Evolutionary conservation across 2,797 vertebrate species (phyloP).

Genomic region (Bovichtus diacanthus): DNA sequence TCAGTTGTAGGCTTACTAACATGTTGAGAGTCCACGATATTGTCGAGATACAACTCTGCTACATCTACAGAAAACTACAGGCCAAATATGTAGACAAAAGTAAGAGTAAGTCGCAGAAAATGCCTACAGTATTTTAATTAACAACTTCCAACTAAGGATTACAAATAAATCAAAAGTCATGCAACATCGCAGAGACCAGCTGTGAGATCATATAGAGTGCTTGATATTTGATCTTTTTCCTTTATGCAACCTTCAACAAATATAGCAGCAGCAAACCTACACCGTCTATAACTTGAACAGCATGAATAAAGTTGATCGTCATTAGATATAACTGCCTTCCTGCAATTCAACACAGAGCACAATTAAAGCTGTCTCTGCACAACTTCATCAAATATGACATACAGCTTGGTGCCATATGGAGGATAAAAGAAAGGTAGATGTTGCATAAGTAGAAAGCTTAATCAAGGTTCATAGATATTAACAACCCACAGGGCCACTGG

Average conservation of each 20-base stretch:
- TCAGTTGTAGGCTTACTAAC: neutral
- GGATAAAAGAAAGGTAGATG: constrained; percentile 8
- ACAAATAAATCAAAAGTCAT: neutral
- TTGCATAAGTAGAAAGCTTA: constrained; percentile 33
- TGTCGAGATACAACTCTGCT: neutral
- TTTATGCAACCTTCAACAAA: constrained; percentile 3
- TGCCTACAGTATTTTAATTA: neutral
- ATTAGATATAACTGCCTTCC: constrained; percentile 4
- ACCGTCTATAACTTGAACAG: constrained; percentile 9
- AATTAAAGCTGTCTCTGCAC: constrained; percentile 28
- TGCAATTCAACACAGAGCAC: constrained; percentile 20
- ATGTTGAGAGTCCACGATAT: neutral
- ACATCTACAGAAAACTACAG: neutral
- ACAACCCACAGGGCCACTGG: neutral
- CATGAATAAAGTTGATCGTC: constrained; percentile 8
- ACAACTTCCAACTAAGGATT: neutral
- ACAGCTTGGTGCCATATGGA: constrained; percentile 46
- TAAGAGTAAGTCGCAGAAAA: neutral
- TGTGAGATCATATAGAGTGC: neutral
- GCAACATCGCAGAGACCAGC: neutral
- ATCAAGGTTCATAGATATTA: constrained; percentile 47
- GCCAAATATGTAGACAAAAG: neutral
- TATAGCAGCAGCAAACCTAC: constrained; percentile 1
- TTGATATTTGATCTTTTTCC: neutral
- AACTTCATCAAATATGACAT: constrained; percentile 43